Conservation (phyloP, 2,797 vertebrate genomes). For the Bufotes viridis region DNA sequence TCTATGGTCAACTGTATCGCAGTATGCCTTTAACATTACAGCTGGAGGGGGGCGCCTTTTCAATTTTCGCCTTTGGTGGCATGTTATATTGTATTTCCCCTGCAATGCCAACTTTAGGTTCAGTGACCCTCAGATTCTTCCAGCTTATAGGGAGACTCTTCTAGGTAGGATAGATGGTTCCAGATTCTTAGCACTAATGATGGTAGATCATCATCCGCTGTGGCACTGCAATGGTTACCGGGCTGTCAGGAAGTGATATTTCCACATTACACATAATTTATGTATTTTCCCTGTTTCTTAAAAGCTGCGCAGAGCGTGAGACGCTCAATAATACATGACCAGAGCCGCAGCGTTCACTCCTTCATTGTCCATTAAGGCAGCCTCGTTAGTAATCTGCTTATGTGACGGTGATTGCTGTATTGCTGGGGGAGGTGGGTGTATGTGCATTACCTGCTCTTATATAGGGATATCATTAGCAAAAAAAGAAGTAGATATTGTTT, state of each 20-base stretch:
- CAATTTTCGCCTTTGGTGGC: too few relatives aligned
- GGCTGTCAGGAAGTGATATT: neutral
- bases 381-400: neutral
- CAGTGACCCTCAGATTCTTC: neutral
- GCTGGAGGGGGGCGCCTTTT: too few relatives aligned
- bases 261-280: slow-evolving; percentile 21
- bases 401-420: neutral
- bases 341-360: neutral
- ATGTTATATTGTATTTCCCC: too few relatives aligned
- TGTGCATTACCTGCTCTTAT: too few relatives aligned
- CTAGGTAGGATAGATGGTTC: neutral
- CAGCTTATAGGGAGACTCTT: neutral
- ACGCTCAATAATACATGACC: slow-evolving; percentile 11
- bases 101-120: too few relatives aligned
- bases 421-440: too few relatives aligned
- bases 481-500: too few relatives aligned
- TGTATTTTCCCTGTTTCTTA: slow-evolving; percentile 27
- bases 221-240: slow-evolving; percentile 4
- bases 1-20: too few relatives aligned
- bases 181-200: neutral
- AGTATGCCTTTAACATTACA: too few relatives aligned
- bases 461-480: too few relatives aligned
- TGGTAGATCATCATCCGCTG: neutral
- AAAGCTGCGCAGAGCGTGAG: slow-evolving; percentile 22
- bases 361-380: slow-evolving; percentile 19